These are phyloP conservation scores for Temnothorax longispinosus DNA, from an alignment of 1,140 invertebrate species.

Conservation along the genomic window DNA sequence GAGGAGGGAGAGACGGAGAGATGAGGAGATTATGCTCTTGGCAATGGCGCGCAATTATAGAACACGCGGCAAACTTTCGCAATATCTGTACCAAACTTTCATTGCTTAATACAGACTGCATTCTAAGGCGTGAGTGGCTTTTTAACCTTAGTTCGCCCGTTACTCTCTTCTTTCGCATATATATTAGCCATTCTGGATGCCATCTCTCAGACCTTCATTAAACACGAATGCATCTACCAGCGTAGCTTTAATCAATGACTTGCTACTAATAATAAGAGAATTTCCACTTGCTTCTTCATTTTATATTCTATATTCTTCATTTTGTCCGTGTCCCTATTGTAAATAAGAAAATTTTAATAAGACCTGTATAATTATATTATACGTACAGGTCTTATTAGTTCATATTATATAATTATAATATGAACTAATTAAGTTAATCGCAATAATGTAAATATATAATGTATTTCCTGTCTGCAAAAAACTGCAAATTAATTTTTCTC, in stretches of 20 bases:
- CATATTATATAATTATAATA: neutral
- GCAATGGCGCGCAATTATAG: conserved; percentile 54
- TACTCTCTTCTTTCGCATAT: conserved; percentile 17
- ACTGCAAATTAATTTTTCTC: neutral
- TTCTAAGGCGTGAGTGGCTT: conserved; percentile 49
- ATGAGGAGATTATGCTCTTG: conserved; percentile 51
- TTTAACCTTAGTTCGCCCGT: conserved; percentile 28
- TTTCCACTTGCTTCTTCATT: neutral
- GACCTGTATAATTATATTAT: neutral
- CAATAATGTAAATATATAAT: neutral
- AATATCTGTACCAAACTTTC: conserved; percentile 60
- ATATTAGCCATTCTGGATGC: conserved; percentile 25
- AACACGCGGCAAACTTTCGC: conserved; percentile 57
- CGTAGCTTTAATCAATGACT: neutral
- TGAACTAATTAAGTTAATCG: neutral
- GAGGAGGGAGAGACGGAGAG: neutral
- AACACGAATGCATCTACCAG: neutral
- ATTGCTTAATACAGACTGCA: conserved; percentile 57
- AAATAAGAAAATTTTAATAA: neutral
- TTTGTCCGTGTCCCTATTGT: neutral
- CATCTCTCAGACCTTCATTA: neutral
- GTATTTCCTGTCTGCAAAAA: neutral
- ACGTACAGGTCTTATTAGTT: too few species aligned
- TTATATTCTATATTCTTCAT: too few species aligned
- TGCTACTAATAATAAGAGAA: conserved; percentile 8